A percentile compares a stretch with the other conserved stretches of the same genome.
Conservation (phyloP, 2,888 invertebrate species). For the Smittia sp. region DNA sequence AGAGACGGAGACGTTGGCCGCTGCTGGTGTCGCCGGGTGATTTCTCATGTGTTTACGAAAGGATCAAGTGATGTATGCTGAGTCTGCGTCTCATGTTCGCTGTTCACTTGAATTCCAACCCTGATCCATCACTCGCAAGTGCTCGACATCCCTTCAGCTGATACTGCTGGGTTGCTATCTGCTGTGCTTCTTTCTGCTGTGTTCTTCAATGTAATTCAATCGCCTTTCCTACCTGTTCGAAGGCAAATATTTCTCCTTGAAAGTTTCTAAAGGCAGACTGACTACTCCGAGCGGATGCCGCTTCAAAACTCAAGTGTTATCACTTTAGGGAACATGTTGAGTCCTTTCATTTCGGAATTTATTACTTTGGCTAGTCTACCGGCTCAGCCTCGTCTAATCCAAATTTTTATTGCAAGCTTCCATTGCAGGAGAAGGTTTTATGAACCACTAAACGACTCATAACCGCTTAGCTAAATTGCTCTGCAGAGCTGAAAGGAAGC, state of each 20-base stretch:
- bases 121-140: no score
- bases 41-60: no score
- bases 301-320: conserved; percentile 2
- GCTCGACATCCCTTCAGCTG: no score
- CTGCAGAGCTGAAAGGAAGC: background rate
- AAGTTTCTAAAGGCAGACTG: background rate
- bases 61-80: no score
- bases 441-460: background rate
- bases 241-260: background rate
- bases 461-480: background rate
- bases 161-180: no score
- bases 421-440: background rate
- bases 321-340: background rate
- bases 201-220: conserved; percentile 7
- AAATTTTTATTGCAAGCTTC: no score
- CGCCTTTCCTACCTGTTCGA: background rate
- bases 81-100: no score
- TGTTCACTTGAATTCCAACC: no score
- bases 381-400: background rate
- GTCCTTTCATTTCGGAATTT: background rate
- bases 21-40: no score
- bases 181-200: no score
- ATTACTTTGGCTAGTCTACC: background rate
- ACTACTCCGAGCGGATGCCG: background rate
- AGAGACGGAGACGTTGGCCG: no score